Evolutionary conservation across 2,888 invertebrate genomes (phyloP).

Genomic region (Apodemia zela): DNA sequence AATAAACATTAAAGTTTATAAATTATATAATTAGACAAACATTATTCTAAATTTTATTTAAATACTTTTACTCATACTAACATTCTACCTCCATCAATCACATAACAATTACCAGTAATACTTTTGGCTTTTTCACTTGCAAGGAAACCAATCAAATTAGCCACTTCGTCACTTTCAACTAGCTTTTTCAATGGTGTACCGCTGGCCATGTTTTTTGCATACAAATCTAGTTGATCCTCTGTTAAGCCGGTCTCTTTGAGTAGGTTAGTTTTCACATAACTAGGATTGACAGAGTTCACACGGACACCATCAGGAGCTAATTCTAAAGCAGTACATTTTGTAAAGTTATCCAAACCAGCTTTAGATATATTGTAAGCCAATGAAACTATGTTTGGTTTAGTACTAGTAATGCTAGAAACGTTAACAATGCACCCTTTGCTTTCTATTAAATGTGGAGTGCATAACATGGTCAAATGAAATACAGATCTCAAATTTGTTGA

Average conservation of each 20-base stretch:
- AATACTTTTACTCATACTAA: constrained; percentile 36
- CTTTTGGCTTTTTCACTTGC: constrained; percentile 92
- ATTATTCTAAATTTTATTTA: too few relatives aligned
- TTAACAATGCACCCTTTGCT: constrained; percentile 94
- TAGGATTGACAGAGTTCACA: constrained; percentile 96
- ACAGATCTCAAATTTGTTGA: constrained; percentile 90
- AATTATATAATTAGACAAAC: too few relatives aligned
- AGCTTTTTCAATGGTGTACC: constrained; percentile 94
- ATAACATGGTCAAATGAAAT: constrained; percentile 90
- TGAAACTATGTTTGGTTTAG: constrained; percentile 83
- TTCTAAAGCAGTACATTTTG: constrained; percentile 93
- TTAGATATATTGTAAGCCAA: constrained; percentile 95
- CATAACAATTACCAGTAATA: constrained; percentile 87
- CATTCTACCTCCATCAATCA: constrained; percentile 59
- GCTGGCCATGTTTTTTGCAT: constrained; percentile 79
- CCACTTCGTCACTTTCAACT: constrained; percentile 91
- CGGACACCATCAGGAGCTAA: constrained; percentile 89
- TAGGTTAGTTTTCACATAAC: constrained; percentile 92
- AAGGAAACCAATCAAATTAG: constrained; percentile 91
- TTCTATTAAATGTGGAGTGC: constrained; percentile 89
- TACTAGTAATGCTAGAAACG: constrained; percentile 92
- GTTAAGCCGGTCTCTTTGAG: constrained; percentile 83
- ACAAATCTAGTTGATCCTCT: constrained; percentile 87
- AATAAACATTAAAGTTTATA: too few relatives aligned
- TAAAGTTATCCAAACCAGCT: constrained; percentile 95